Evolutionary conservation across 2,113 vertebrate species (phyloP).

Genomic region (Pelecanus crispus): DNA sequence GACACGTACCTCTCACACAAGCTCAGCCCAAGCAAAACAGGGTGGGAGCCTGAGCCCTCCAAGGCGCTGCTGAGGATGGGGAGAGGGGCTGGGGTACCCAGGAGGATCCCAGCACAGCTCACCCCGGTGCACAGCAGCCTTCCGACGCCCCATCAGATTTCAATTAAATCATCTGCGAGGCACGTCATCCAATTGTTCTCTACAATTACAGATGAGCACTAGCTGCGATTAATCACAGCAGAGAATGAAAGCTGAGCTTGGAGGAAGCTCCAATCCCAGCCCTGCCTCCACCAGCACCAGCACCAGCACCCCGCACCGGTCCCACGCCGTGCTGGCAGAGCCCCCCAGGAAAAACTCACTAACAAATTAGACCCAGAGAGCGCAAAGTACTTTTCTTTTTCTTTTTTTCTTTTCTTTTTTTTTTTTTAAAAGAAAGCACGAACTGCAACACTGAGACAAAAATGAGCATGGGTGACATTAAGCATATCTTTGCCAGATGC

Average conservation of each 20-base stretch:
- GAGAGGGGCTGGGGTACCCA: neutral
- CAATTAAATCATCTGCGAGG: constrained; percentile 48
- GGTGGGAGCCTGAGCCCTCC: neutral
- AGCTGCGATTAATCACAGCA: constrained; percentile 34
- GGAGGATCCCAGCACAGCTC: neutral
- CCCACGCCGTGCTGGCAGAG: neutral
- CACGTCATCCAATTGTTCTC: constrained; percentile 53
- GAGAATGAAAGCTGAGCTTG: constrained; percentile 28
- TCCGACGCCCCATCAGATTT: constrained; percentile 3
- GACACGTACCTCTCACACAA: neutral
- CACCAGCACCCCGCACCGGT: neutral
- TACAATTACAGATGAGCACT: constrained; percentile 34
- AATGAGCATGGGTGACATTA: neutral
- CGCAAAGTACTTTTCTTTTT: neutral
- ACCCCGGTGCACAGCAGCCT: neutral
- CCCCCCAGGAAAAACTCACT: neutral
- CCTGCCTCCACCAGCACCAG: neutral
- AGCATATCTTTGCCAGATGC: neutral
- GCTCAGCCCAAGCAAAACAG: neutral
- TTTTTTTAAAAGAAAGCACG: neutral
- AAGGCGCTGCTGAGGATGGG: neutral
- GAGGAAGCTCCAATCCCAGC: neutral
- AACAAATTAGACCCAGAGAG: neutral
- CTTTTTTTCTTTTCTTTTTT: neutral
- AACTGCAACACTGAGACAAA: neutral